phyloP scores from a whole-genome alignment of 2,888 invertebrate species.

The Netelia melanura region DNA sequence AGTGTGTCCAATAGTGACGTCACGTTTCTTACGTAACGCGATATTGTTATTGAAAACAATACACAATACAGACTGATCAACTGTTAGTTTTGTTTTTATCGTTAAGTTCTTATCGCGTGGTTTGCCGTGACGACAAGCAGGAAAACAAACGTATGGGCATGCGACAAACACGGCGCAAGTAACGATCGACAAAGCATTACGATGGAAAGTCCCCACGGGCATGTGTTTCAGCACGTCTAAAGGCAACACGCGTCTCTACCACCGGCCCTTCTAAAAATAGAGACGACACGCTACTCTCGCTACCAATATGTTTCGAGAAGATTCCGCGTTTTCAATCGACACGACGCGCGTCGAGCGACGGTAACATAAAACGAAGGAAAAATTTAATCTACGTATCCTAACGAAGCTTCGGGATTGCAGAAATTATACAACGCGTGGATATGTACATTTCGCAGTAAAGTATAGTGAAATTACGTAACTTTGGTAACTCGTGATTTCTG shows the following conservation, averaged over 20 bases:
- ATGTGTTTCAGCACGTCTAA: neutral
- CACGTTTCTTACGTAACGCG: neutral
- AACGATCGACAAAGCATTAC: conserved; percentile 27
- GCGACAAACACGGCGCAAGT: neutral
- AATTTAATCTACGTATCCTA: too few species aligned
- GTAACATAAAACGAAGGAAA: neutral
- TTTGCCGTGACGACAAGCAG: conserved; percentile 18
- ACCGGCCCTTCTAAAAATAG: conserved; percentile 41
- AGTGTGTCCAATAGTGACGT: neutral
- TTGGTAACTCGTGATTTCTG: neutral
- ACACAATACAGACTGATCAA: neutral
- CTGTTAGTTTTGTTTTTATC: conserved; percentile 18
- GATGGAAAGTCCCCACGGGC: conserved; percentile 21
- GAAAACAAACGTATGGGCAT: conserved; percentile 6
- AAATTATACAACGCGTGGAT: too few species aligned
- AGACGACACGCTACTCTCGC: conserved; percentile 5
- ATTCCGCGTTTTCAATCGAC: neutral
- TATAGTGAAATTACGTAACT: too few species aligned
- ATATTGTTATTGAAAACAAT: conserved; percentile 12
- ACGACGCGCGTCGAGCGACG: neutral
- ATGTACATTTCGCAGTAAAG: too few species aligned
- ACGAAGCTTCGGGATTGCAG: too few species aligned
- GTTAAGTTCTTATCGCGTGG: conserved; percentile 17
- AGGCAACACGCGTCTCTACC: conserved; percentile 5
- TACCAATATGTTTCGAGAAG: conserved; percentile 31